Percentiles rank a stretch among this genome's conserved stretches.
Evolutionary conservation across 2,888 invertebrate species (phyloP).

Genomic region (Lycophotia porphyrea): DNA sequence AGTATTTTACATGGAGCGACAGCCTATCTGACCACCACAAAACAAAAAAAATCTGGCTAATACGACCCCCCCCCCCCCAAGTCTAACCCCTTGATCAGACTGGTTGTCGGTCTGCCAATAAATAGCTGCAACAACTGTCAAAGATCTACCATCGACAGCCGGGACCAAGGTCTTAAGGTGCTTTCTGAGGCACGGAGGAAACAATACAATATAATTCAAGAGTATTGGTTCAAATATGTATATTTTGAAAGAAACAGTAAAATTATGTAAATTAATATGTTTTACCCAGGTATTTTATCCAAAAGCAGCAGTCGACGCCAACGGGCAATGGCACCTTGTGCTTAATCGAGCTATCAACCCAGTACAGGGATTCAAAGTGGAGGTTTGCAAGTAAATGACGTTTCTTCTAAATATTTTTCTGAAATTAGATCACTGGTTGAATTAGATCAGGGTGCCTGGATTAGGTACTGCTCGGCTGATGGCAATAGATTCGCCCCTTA

Average conservation of each 20-base stretch:
- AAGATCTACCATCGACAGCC: not conserved
- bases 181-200: not conserved
- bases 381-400: constrained; percentile 92
- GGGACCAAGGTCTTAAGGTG: not conserved
- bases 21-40: not conserved
- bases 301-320: constrained; percentile 89
- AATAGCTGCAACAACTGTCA: not conserved
- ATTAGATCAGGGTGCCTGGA: not conserved
- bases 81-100: too few relatives aligned
- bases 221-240: not conserved
- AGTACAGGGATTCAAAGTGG: constrained; percentile 93
- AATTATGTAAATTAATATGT: not conserved
- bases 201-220: not conserved
- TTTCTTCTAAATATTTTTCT: not conserved
- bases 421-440: not conserved
- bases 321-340: constrained; percentile 92
- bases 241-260: not conserved
- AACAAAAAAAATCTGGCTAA: not conserved
- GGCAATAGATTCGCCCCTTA: not conserved
- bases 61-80: too few relatives aligned
- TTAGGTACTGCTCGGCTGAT: not conserved
- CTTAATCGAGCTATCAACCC: constrained; percentile 91
- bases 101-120: not conserved
- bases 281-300: constrained; percentile 90
- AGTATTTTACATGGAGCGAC: not conserved